Evolutionary conservation across 2,888 invertebrate species (phyloP).

Genomic region (Aphidius colemani): DNA sequence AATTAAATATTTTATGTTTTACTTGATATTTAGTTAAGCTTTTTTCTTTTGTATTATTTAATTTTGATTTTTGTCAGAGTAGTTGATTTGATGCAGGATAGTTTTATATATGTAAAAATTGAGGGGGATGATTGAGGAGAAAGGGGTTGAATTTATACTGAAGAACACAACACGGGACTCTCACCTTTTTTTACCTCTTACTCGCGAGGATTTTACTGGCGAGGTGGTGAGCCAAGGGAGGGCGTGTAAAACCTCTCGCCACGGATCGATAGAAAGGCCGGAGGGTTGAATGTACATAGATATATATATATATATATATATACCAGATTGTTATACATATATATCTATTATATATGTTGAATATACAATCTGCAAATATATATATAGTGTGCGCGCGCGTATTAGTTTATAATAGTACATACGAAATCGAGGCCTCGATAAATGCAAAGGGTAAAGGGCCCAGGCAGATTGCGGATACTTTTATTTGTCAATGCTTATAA

Average conservation of each 20-base stretch:
- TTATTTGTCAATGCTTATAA: not conserved
- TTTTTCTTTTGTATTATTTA: no score
- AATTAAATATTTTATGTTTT: no score
- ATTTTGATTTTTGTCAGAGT: no score
- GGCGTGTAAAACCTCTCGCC: slow-evolving; percentile 55
- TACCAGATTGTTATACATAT: slow-evolving; percentile 19
- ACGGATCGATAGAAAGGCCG: slow-evolving; percentile 58
- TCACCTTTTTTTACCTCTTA: slow-evolving; percentile 29
- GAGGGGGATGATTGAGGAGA: not conserved
- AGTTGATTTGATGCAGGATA: no score
- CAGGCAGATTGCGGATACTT: slow-evolving; percentile 15
- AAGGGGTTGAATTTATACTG: slow-evolving; percentile 15
- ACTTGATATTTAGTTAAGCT: no score
- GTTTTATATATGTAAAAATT: slow-evolving; percentile 3
- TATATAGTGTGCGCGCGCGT: slow-evolving; percentile 23
- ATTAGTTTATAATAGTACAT: slow-evolving; percentile 20
- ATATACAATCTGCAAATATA: not conserved
- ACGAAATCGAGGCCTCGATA: slow-evolving; percentile 2
- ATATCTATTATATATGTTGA: slow-evolving; percentile 29
- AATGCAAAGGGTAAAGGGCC: not conserved
- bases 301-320: slow-evolving; percentile 32
- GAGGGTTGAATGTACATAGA: slow-evolving; percentile 39
- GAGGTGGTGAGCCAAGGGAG: slow-evolving; percentile 37
- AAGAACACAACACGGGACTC: slow-evolving; percentile 32
- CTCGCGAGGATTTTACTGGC: slow-evolving; percentile 39